phyloP scores from a whole-genome alignment of 2,113 vertebrate species.

The Elanus axillaris region DNA sequence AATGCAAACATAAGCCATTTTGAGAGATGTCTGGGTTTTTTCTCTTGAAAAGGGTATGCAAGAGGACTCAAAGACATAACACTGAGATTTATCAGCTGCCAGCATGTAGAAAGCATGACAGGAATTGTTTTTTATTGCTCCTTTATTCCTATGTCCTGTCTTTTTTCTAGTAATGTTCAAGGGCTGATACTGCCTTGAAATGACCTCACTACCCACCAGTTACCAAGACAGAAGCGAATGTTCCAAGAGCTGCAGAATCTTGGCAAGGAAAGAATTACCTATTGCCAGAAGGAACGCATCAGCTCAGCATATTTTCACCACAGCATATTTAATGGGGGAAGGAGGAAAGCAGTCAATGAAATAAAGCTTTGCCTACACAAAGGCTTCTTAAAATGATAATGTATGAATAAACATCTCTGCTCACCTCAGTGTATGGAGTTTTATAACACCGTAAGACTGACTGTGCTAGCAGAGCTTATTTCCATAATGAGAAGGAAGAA shows the following conservation, averaged over 20 bases:
- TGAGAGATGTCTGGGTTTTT: neutral
- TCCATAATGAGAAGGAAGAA: neutral
- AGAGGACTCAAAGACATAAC: neutral
- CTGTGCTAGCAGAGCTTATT: neutral
- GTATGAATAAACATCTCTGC: neutral
- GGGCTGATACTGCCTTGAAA: neutral
- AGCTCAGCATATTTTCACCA: neutral
- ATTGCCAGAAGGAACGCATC: constrained; percentile 8
- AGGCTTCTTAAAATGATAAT: neutral
- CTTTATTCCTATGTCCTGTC: neutral
- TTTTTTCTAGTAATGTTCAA: neutral
- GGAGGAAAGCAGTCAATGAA: neutral
- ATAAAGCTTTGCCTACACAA: neutral
- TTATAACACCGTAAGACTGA: neutral
- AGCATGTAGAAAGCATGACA: neutral
- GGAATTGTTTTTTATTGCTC: neutral
- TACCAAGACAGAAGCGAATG: neutral
- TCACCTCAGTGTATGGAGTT: neutral
- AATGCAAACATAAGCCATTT: neutral
- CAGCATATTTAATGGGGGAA: neutral
- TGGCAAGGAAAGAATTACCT: constrained; percentile 4
- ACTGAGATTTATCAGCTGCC: neutral
- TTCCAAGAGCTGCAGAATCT: neutral
- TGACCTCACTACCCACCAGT: neutral
- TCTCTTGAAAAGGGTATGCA: neutral